Conservation (phyloP, 1,140 invertebrate genomes). For the Camponotus floridanus region DNA sequence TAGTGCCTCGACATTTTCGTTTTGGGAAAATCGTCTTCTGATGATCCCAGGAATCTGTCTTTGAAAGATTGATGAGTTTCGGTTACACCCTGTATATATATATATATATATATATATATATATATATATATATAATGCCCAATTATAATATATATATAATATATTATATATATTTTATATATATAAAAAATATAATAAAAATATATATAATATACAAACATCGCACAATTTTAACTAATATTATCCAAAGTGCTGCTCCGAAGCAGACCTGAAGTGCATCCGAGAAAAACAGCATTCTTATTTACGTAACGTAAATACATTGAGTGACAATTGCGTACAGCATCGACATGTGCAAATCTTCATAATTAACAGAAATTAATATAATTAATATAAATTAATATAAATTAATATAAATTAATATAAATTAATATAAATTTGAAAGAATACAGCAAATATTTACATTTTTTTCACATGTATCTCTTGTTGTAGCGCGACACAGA, state of each 20-base stretch:
- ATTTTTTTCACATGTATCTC: background rate
- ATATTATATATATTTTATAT: no score
- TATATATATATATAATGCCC: no score
- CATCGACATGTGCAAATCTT: background rate
- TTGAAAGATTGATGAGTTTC: no score
- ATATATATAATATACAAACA: background rate
- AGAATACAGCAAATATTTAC: background rate
- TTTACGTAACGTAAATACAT: conserved; percentile 18
- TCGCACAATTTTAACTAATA: background rate
- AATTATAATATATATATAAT: background rate
- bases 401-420: no score
- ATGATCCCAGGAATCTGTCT: no score
- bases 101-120: no score
- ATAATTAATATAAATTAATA: background rate
- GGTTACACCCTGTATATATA: no score
- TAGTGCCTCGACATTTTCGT: no score
- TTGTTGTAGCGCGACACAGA: background rate
- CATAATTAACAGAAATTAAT: no score
- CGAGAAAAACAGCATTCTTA: conserved; percentile 39
- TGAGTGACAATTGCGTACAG: background rate
- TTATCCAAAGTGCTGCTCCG: background rate
- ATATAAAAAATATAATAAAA: no score
- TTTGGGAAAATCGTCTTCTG: no score
- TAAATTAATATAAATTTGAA: background rate
- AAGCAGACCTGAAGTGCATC: background rate